Percentiles rank a stretch among this genome's conserved stretches.
These are phyloP conservation scores for Neodiprion pinetum DNA, from an alignment of 1,140 invertebrate species.

Conservation along the genomic window DNA sequence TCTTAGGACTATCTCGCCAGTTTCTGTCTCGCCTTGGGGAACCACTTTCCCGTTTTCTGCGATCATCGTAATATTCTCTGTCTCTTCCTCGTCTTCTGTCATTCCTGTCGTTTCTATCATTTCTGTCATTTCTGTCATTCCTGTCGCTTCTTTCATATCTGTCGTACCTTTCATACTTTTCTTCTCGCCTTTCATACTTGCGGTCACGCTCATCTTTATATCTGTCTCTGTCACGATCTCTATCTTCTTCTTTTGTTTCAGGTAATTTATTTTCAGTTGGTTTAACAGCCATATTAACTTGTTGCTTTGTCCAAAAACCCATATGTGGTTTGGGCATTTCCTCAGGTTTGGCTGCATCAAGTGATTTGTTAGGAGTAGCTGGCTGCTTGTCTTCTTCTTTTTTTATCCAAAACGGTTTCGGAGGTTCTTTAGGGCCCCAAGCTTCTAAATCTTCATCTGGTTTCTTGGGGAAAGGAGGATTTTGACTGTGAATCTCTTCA, in stretches of 20 bases:
- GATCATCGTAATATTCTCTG: constrained; percentile 56
- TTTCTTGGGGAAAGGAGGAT: constrained; percentile 55
- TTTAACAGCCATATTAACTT: constrained; percentile 57
- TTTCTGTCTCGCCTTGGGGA: constrained; percentile 53
- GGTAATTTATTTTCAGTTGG: constrained; percentile 42
- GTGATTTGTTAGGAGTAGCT: constrained; percentile 28
- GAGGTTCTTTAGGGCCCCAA: constrained; percentile 58
- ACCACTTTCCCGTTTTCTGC: constrained; percentile 52
- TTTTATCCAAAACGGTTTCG: constrained; percentile 59
- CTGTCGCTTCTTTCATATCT: constrained; percentile 47
- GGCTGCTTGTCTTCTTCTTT: constrained; percentile 52
- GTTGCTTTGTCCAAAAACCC: constrained; percentile 62
- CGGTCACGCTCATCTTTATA: constrained; percentile 43
- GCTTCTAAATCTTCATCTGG: constrained; percentile 47
- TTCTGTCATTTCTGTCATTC: constrained; percentile 51
- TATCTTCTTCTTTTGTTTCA: constrained; percentile 39
- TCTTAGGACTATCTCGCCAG: constrained; percentile 56
- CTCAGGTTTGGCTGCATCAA: constrained; percentile 52
- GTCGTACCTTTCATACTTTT: constrained; percentile 53
- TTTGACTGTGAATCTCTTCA: constrained; percentile 46
- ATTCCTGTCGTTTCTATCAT: constrained; percentile 48
- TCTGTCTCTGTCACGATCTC: constrained; percentile 44
- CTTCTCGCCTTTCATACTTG: constrained; percentile 55
- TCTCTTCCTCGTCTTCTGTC: constrained; percentile 53
- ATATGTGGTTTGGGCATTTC: constrained; percentile 61